These are phyloP conservation scores for Spea multiplicata DNA, from an alignment of 2,113 vertebrate genomes.

Conservation along the genomic window DNA sequence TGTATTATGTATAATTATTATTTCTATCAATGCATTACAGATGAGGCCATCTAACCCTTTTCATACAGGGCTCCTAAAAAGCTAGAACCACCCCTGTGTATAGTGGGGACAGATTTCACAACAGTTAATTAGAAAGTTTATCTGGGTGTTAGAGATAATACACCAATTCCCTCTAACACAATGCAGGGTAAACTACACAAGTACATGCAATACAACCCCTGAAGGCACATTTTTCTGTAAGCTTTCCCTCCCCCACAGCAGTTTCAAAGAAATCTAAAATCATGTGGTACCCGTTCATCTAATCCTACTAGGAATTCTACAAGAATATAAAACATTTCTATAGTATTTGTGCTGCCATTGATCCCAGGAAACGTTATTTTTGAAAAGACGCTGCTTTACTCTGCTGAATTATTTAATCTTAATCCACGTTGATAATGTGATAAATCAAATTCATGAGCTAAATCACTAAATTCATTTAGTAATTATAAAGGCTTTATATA, in stretches of 20 bases:
- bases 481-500: conserved; percentile 4
- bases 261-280: conserved; percentile 27
- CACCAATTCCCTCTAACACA: not conserved
- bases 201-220: not conserved
- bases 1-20: too few species aligned
- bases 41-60: too few species aligned
- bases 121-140: too few species aligned
- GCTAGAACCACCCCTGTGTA: too few species aligned
- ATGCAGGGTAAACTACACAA: not conserved
- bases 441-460: conserved; percentile 10
- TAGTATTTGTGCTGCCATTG: conserved; percentile 8
- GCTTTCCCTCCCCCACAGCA: not conserved
- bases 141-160: too few species aligned
- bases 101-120: too few species aligned
- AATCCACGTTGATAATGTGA: conserved; percentile 4
- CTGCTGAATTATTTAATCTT: conserved; percentile 26
- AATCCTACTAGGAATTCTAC: conserved; percentile 39
- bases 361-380: conserved; percentile 3
- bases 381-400: not conserved
- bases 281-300: conserved; percentile 37
- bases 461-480: conserved; percentile 29
- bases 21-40: too few species aligned
- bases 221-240: conserved; percentile 21
- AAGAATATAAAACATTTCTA: conserved; percentile 33
- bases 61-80: too few species aligned